These are phyloP conservation scores for Epiblema foenella DNA, from an alignment of 2,888 invertebrate genomes.

Conservation along the genomic window DNA sequence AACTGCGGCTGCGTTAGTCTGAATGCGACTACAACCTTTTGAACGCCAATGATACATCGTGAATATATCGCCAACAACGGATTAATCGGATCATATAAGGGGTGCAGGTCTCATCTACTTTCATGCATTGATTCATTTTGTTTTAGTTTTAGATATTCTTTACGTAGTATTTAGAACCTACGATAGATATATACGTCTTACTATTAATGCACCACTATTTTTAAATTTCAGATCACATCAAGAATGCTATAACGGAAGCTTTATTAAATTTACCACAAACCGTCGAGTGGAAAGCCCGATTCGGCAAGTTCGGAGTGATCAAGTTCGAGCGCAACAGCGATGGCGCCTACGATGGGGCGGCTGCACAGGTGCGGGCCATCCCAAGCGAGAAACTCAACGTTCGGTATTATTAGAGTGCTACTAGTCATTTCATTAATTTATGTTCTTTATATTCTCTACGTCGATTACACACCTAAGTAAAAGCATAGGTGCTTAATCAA, in stretches of 20 bases:
- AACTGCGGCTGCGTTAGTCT: no score
- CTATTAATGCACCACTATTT: neutral
- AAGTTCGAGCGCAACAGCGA: slow-evolving; percentile 75
- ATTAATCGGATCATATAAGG: no score
- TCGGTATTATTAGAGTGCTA: slow-evolving; percentile 81
- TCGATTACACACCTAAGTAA: slow-evolving; percentile 72
- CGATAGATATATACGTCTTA: no score
- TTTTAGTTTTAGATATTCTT: no score
- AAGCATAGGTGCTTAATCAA: slow-evolving; percentile 46
- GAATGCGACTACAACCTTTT: no score
- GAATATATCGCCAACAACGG: no score
- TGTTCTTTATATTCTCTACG: slow-evolving; percentile 77
- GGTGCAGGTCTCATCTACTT: neutral
- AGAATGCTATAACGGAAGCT: slow-evolving; percentile 69
- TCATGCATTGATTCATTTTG: neutral
- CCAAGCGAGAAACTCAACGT: slow-evolving; percentile 79
- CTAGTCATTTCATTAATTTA: slow-evolving; percentile 71
- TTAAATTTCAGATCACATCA: slow-evolving; percentile 70
- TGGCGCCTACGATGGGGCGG: slow-evolving; percentile 78
- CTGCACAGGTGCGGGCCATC: slow-evolving; percentile 81
- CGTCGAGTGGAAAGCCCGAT: slow-evolving; percentile 69
- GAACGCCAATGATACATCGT: no score
- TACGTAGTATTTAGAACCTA: neutral
- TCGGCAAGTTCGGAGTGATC: slow-evolving; percentile 79
- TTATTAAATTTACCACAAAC: slow-evolving; percentile 71